Evolutionary conservation across 2,113 vertebrate species (phyloP).

Genomic region (Pachycephala philippinensis): DNA sequence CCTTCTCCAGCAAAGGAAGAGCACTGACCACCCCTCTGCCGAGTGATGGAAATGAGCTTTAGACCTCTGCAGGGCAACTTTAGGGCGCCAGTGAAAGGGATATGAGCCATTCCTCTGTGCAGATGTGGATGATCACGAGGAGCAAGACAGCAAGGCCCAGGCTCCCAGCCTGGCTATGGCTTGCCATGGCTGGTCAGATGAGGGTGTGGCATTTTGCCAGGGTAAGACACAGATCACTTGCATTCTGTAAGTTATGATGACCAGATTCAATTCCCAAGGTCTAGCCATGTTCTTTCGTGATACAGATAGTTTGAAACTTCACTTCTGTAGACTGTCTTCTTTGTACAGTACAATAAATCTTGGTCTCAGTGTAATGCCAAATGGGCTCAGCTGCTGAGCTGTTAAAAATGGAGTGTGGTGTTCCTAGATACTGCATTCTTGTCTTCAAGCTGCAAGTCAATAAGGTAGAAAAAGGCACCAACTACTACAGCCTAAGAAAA

Average conservation of each 20-base stretch:
- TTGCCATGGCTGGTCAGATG: not conserved
- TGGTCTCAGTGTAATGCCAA: not conserved
- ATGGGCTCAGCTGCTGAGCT: not conserved
- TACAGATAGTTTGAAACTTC: not conserved
- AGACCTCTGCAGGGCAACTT: not conserved
- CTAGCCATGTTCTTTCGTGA: not conserved
- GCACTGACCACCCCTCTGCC: not conserved
- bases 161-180: not conserved
- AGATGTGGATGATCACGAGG: not conserved
- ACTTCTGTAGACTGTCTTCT: not conserved
- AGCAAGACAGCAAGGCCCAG: not conserved
- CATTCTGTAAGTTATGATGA: not conserved
- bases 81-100: not conserved
- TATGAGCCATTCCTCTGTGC: not conserved
- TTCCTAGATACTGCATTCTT: not conserved
- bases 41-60: not conserved
- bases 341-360: not conserved
- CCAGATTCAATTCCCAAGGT: not conserved
- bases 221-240: not conserved
- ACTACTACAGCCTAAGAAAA: not conserved
- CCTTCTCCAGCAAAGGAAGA: not conserved
- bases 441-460: not conserved
- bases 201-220: not conserved
- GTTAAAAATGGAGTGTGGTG: not conserved
- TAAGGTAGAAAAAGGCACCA: not conserved